Evolutionary conservation across 2,113 vertebrate species (phyloP).

Genomic region (Carollia perspicillata): DNA sequence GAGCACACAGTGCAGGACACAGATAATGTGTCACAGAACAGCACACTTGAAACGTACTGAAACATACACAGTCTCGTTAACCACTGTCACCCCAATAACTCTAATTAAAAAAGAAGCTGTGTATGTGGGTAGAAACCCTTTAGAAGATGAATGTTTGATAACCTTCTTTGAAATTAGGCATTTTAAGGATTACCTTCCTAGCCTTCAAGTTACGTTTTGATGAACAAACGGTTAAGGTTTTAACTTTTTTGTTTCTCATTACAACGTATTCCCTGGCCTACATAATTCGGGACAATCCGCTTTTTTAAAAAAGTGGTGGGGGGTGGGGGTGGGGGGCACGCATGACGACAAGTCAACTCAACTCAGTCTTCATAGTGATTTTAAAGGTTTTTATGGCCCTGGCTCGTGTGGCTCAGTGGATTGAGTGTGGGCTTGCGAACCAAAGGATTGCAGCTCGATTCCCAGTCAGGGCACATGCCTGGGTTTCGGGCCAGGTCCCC

Average conservation of each 20-base stretch:
- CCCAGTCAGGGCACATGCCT: too few relatives aligned
- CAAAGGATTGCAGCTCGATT: too few relatives aligned
- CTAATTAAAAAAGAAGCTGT: neutral
- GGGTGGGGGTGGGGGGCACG: too few relatives aligned
- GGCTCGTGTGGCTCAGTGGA: too few relatives aligned
- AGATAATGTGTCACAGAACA: neutral
- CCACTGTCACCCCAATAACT: neutral
- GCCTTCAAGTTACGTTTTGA: constrained; percentile 10
- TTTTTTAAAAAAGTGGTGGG: neutral
- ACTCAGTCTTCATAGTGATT: too few relatives aligned
- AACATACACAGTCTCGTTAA: neutral
- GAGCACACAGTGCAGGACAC: neutral
- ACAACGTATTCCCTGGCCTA: neutral
- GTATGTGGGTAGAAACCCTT: neutral
- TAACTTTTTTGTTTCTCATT: constrained; percentile 21
- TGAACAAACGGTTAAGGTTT: neutral
- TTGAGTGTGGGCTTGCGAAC: too few relatives aligned
- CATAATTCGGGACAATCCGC: neutral
- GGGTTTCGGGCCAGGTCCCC: too few relatives aligned
- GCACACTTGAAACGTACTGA: neutral
- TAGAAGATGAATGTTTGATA: neutral
- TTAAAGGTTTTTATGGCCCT: too few relatives aligned
- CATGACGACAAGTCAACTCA: too few relatives aligned
- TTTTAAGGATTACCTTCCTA: neutral
- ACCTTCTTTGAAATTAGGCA: neutral